A percentile compares a stretch with the other conserved stretches of the same genome.
These are phyloP conservation scores for Propithecus deckenii DNA, from an alignment of 2,797 vertebrate species.

Conservation along the genomic window DNA sequence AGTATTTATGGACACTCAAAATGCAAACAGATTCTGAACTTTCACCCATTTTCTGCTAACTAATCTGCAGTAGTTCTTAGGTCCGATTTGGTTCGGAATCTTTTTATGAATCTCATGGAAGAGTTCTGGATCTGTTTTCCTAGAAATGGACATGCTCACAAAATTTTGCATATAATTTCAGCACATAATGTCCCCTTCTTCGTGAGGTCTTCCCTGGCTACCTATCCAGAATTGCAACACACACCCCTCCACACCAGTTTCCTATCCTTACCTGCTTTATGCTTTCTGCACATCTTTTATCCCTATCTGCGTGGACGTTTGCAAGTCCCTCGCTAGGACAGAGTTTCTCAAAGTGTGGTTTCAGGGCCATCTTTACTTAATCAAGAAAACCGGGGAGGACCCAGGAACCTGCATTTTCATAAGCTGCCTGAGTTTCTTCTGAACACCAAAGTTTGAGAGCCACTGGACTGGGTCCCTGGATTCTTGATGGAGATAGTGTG, in stretches of 20 bases:
- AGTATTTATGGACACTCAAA: background rate
- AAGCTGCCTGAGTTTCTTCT: background rate
- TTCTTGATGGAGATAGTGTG: background rate
- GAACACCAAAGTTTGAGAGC: background rate
- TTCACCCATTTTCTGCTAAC: background rate
- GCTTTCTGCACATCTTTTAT: background rate
- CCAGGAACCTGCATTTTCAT: background rate
- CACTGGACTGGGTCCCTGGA: background rate
- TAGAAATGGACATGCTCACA: background rate
- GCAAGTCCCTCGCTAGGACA: background rate
- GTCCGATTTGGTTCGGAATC: background rate
- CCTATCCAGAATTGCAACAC: background rate
- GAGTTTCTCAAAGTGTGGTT: constrained; percentile 5
- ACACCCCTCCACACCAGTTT: background rate
- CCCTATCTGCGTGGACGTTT: background rate
- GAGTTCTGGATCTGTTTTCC: background rate
- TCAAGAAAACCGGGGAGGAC: background rate
- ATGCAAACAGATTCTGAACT: background rate
- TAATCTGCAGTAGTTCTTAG: background rate
- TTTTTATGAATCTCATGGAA: background rate
- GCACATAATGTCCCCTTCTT: background rate
- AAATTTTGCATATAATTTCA: background rate
- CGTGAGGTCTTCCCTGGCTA: background rate
- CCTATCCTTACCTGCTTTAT: background rate
- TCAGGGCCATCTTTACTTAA: background rate